Evolutionary conservation across 1,140 invertebrate species (phyloP), one percentile per base, ranked within the genome.

Genomic region (Halictus rubicundus): DNA sequence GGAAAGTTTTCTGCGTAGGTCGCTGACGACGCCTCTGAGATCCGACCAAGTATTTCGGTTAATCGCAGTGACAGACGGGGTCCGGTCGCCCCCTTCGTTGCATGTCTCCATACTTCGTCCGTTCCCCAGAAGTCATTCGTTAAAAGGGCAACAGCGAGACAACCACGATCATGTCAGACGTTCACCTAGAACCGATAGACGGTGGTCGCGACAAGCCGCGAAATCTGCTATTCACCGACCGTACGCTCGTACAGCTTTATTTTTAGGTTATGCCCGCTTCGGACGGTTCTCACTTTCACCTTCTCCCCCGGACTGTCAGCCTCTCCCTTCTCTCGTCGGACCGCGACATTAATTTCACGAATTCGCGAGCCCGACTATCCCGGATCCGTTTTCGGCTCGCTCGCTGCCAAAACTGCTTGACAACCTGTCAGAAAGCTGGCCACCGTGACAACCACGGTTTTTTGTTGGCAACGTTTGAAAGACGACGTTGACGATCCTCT

Each of bases 1-100:
- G 1, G 96, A 96, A 37, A 98, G 89, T 86, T 96, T 95, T 78
- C 96, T 95, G 4, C 97, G 94, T 72, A 98, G 94, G 84, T 98
- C 97, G 87, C 96, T 96, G 0, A 98, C 97, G 25, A 96, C 95
- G 63, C 95, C 94, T 82, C 96, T 94, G 3, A 98, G 94, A 88
- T 98, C 97, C 1, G 95, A 94, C 98, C 97, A 98, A 60, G 95
- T 94, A 85, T 92, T 91, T 83, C 80, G 65, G 1, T 80, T 70
- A 46, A 80, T 68, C 46, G 64, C 65, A 16, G 37, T 66, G 54
- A 87, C 88, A 21, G 70, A 27, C 9, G 39, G 0, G 8, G 66
- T 61, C 42, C 68, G 85, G n/a, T 86, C 84, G 23, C 68, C 85
- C n/a, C 66, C 70, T 49, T 89, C 87, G 54, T 84, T 87, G 60